A percentile compares a stretch with the other conserved stretches of the same genome.
phyloP scores from a whole-genome alignment of 2,113 vertebrate genomes.

The Peromyscus polionotus region DNA sequence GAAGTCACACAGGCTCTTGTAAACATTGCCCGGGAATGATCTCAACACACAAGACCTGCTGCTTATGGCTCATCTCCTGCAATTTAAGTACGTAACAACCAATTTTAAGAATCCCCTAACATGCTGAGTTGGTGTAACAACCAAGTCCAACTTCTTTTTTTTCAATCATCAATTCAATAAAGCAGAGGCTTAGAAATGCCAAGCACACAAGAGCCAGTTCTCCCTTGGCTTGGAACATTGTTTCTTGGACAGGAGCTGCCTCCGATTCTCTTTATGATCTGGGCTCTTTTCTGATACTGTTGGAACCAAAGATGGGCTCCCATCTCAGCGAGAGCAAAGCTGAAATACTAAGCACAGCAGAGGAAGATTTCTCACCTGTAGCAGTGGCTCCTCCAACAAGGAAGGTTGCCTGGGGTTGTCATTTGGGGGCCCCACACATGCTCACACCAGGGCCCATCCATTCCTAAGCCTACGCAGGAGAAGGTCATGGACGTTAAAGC shows the following conservation, averaged over 20 bases:
- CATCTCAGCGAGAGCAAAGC: neutral
- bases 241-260: constrained; percentile 27
- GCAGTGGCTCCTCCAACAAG: neutral
- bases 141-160: neutral
- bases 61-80: neutral
- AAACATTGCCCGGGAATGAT: neutral
- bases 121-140: neutral
- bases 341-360: neutral
- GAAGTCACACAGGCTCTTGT: neutral
- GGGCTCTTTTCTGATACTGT: neutral
- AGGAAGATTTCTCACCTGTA: neutral
- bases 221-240: neutral
- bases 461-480: neutral
- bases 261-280: neutral
- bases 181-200: neutral
- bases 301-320: neutral
- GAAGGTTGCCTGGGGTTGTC: too few relatives aligned
- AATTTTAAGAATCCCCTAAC: neutral
- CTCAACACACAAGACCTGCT: neutral
- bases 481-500: neutral
- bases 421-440: neutral
- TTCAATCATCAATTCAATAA: neutral
- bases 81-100: neutral
- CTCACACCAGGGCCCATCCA: too few relatives aligned
- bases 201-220: neutral